These are phyloP conservation scores for Masnerella sp. DNA, from an alignment of 2,888 invertebrate species.

Conservation along the genomic window DNA sequence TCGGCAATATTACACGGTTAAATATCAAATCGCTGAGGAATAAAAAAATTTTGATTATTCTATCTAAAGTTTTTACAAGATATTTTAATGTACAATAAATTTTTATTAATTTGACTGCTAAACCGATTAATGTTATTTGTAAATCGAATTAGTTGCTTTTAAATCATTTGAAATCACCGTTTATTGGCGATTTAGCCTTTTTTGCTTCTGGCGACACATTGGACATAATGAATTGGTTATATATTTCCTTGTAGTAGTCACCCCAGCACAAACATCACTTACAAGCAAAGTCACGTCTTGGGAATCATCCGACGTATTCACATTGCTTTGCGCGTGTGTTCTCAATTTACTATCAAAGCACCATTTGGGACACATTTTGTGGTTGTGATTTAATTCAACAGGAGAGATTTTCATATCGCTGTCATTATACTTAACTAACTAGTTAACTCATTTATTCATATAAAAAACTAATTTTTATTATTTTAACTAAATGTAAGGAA, in stretches of 20 bases:
- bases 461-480: too few relatives aligned
- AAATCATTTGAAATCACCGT: too few relatives aligned
- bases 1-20: background rate
- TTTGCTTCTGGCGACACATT: conserved; percentile 14
- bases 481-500: too few relatives aligned
- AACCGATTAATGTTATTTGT: too few relatives aligned
- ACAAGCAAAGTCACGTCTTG: conserved; percentile 50
- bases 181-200: too few relatives aligned
- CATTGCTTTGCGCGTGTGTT: conserved; percentile 47
- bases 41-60: too few relatives aligned
- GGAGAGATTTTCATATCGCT: background rate
- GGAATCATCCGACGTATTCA: conserved; percentile 43
- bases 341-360: conserved; percentile 34
- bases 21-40: background rate
- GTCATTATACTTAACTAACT: conserved; percentile 1
- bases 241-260: conserved; percentile 37
- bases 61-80: too few relatives aligned
- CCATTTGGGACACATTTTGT: conserved; percentile 28
- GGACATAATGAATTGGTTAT: conserved; percentile 32
- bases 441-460: too few relatives aligned
- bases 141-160: too few relatives aligned
- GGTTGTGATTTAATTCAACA: conserved; percentile 18
- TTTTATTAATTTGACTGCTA: too few relatives aligned
- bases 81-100: too few relatives aligned
- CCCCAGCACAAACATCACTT: conserved; percentile 39